Evolutionary conservation across 2,888 invertebrate species (phyloP).

Genomic region (Electrophaes corylata): DNA sequence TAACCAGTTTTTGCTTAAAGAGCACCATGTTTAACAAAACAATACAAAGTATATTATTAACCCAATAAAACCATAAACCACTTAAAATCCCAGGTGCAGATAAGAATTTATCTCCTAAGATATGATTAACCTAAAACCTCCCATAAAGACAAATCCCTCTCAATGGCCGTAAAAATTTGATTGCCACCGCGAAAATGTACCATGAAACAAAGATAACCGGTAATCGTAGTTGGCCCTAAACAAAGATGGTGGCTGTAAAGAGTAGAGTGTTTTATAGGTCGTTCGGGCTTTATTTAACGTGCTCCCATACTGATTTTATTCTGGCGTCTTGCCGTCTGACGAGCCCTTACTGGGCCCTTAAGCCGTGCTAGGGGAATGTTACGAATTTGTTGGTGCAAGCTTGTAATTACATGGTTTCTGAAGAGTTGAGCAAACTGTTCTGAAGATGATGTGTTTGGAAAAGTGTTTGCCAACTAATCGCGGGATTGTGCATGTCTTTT

Average conservation of each 20-base stretch:
- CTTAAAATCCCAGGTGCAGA: slow-evolving; percentile 24
- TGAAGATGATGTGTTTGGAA: slow-evolving; percentile 18
- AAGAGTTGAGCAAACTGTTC: slow-evolving; percentile 15
- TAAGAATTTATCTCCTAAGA: slow-evolving; percentile 25
- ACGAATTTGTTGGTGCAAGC: slow-evolving; percentile 29
- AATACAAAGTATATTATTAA: neutral
- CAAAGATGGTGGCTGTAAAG: slow-evolving; percentile 64
- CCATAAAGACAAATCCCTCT: slow-evolving; percentile 35
- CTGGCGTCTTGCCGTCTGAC: slow-evolving; percentile 65
- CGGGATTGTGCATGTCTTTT: neutral
- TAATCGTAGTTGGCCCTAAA: slow-evolving; percentile 67
- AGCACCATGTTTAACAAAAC: neutral
- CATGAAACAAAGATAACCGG: slow-evolving; percentile 41
- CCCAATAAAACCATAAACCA: slow-evolving; percentile 18
- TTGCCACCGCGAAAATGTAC: slow-evolving; percentile 42
- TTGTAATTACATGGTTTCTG: slow-evolving; percentile 27
- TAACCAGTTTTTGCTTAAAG: neutral
- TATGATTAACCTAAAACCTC: slow-evolving; percentile 37
- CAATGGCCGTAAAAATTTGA: slow-evolving; percentile 42
- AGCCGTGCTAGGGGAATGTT: slow-evolving; percentile 22
- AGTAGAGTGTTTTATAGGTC: slow-evolving; percentile 67
- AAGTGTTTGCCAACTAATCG: neutral
- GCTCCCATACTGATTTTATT: slow-evolving; percentile 75
- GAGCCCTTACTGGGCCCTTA: slow-evolving; percentile 25
- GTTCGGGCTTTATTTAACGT: slow-evolving; percentile 77